These are phyloP conservation scores for Phenacoccus solenopsis DNA, from an alignment of 1,140 invertebrate species.

Conservation along the genomic window DNA sequence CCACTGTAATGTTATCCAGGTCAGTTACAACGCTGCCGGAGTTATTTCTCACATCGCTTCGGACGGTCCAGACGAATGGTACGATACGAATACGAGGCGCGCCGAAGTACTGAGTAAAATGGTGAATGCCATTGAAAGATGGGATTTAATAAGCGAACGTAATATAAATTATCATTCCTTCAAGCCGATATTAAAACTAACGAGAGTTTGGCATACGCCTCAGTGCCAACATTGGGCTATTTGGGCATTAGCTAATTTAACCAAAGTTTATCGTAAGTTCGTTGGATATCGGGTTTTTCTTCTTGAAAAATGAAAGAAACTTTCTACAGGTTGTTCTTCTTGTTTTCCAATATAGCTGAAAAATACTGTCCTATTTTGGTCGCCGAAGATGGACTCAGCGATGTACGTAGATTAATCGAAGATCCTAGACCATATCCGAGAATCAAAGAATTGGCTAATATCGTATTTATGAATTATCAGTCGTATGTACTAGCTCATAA, in stretches of 20 bases:
- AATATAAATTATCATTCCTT: slow-evolving; percentile 97
- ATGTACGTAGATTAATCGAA: slow-evolving; percentile 53
- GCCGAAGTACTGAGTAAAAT: slow-evolving; percentile 62
- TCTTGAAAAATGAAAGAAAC: not conserved
- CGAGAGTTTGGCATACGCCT: slow-evolving; percentile 67
- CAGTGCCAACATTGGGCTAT: slow-evolving; percentile 91
- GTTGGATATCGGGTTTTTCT: not conserved
- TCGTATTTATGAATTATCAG: slow-evolving; percentile 51
- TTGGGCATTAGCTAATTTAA: slow-evolving; percentile 96
- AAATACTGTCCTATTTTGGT: slow-evolving; percentile 84
- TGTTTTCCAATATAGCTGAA: slow-evolving; percentile 59
- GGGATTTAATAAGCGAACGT: slow-evolving; percentile 71
- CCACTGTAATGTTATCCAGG: too few species aligned
- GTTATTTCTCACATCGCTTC: slow-evolving; percentile 90
- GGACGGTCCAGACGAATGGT: slow-evolving; percentile 77
- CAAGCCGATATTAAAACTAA: slow-evolving; percentile 72
- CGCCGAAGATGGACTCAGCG: slow-evolving; percentile 65
- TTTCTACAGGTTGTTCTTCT: too few species aligned
- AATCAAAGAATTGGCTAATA: slow-evolving; percentile 51
- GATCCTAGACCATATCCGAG: slow-evolving; percentile 44
- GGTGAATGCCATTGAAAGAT: slow-evolving; percentile 67
- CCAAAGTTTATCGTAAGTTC: slow-evolving; percentile 75
- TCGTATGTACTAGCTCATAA: not conserved
- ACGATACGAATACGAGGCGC: slow-evolving; percentile 50
- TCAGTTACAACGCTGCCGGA: slow-evolving; percentile 93